Conservation (phyloP, 2,888 invertebrate genomes). For the Ennomos fuscantarius region DNA sequence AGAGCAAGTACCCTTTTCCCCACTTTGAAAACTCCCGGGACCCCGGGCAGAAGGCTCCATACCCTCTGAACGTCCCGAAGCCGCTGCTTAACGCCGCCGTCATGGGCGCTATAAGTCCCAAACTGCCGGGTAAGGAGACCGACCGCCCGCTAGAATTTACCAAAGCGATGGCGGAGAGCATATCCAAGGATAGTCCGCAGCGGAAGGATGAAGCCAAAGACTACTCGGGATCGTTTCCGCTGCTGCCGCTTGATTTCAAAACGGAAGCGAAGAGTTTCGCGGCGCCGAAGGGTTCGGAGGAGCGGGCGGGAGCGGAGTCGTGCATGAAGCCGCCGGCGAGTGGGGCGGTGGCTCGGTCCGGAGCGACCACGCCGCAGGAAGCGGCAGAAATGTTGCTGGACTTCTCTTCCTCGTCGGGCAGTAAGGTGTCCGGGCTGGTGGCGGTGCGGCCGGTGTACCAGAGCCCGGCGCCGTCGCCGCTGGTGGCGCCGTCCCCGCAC, state of each 20-base stretch:
- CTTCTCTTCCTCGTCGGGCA: slow-evolving; percentile 86
- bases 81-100: slow-evolving; percentile 61
- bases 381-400: slow-evolving; percentile 88
- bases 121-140: slow-evolving; percentile 63
- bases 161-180: slow-evolving; percentile 70
- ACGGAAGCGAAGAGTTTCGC: slow-evolving; percentile 79
- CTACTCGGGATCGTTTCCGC: slow-evolving; percentile 64
- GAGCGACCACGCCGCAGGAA: slow-evolving; percentile 83
- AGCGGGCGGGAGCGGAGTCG: slow-evolving; percentile 77
- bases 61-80: slow-evolving; percentile 78
- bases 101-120: slow-evolving; percentile 76
- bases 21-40: slow-evolving; percentile 76
- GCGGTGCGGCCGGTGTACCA: slow-evolving; percentile 84
- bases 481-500: slow-evolving; percentile 88
- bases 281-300: slow-evolving; percentile 76
- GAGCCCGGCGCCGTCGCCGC: slow-evolving; percentile 89
- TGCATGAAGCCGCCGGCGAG: slow-evolving; percentile 79
- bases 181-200: slow-evolving; percentile 69
- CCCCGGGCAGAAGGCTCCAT: slow-evolving; percentile 71
- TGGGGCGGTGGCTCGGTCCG: slow-evolving; percentile 71
- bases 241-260: slow-evolving; percentile 77
- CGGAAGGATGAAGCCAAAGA: slow-evolving; percentile 75
- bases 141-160: slow-evolving; percentile 71
- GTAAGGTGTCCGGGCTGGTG: slow-evolving; percentile 81
- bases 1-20: slow-evolving; percentile 75